Base-by-base conservation (phyloP, 37 sponge, comb jelly and placozoan species). In the Aplysina aerophoba region DNA sequence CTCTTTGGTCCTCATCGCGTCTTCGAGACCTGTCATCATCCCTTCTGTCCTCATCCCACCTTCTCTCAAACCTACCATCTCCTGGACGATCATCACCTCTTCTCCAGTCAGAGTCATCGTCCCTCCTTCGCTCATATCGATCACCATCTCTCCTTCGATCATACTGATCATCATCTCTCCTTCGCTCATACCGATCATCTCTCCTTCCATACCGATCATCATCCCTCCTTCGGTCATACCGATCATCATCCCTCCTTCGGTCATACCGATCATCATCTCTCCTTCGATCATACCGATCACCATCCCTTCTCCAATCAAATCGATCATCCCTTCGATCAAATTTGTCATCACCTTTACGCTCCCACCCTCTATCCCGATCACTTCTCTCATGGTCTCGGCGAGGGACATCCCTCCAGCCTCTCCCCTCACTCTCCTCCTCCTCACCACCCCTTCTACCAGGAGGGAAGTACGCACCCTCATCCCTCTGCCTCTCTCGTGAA, bases 381-480 rank as follows among this genome's bases (percentile, higher is more conserved):
- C 28, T 22, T 53, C 81, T 44, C 25, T 53, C 81, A 80, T 40
- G 6, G 35, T 55, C 44, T 50, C 57, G 44, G 20, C 81, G 27
- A 40, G 22, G 24, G 4, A 13, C 28, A 40, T 27, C 56, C 55
- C 84, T n/a, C 67, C 84, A 66, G 84, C 30, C 78, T 21, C 78
- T 38, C 78, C 41, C 37, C 40, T n/a, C 28, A 11, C 28, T 31
- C 73, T 19, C 20, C 28, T 67, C 28, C 13, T 71, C 21, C 4
- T 71, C 73, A 27, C 21, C 35, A 20, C 55, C 30, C 41, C 27
- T 83, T 67, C 50, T n/a, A 21, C 83, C 66, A 31, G 84, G 68
- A 22, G 84, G 84, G 17, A 62, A 2, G 36, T 83, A 83, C 2
- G 58, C 21, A 13, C 60, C 64, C 59, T 36, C 63, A 34, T 37